Evolutionary conservation across 2,113 vertebrate genomes (phyloP).

Genomic region (Xenopus borealis): DNA sequence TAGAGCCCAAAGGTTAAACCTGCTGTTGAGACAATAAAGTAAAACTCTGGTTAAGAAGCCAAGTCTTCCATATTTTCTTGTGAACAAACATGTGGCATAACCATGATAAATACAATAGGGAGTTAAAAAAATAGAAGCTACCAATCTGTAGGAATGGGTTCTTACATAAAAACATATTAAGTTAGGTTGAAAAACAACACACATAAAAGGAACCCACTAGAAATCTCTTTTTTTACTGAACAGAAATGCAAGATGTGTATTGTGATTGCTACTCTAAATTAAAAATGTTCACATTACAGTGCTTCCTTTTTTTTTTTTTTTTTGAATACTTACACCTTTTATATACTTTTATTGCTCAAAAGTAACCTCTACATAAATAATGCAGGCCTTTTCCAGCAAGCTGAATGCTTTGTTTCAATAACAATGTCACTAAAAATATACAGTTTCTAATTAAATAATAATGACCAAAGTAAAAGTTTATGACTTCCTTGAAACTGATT

Average conservation of each 20-base stretch:
- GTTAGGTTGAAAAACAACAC: no score
- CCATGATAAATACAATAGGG: no score
- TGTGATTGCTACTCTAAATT: neutral
- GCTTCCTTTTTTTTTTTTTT: neutral
- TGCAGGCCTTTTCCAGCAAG: neutral
- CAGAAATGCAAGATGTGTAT: neutral
- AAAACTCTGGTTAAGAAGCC: no score
- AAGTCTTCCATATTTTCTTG: no score
- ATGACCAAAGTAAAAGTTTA: neutral
- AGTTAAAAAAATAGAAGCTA: no score
- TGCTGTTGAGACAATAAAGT: no score
- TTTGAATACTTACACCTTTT: neutral
- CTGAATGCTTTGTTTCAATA: neutral
- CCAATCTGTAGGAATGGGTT: no score
- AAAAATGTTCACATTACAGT: neutral
- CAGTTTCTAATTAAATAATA: slow-evolving; percentile 6
- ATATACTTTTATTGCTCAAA: neutral
- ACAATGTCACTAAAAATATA: slow-evolving; percentile 2
- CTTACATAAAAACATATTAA: no score
- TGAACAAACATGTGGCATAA: no score
- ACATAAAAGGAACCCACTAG: no score
- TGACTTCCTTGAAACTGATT: neutral
- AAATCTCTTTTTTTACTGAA: no score
- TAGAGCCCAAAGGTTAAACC: no score
- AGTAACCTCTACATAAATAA: neutral